Conservation (phyloP, 2,797 vertebrate species). For the Propithecus perrieri region DNA sequence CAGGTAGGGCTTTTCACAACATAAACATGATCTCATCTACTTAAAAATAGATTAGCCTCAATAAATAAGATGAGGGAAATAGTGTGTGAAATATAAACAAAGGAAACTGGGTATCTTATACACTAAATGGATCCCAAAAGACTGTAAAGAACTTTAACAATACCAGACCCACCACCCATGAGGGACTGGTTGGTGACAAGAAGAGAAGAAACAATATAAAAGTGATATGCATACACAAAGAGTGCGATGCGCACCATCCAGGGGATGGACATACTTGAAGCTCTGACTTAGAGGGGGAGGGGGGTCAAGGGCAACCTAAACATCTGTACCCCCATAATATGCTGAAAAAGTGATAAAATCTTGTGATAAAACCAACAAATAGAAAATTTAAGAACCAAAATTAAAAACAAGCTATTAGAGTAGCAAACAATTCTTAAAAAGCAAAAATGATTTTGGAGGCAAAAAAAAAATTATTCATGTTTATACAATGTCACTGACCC, state of each 20-base stretch:
- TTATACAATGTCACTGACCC: background rate
- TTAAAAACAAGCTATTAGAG: background rate
- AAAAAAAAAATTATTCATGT: background rate
- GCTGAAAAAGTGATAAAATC: background rate
- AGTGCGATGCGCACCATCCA: too few relatives aligned
- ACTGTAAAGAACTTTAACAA: background rate
- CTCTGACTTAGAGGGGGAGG: too few relatives aligned
- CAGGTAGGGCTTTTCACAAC: background rate
- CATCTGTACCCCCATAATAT: too few relatives aligned
- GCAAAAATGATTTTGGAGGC: background rate
- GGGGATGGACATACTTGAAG: too few relatives aligned
- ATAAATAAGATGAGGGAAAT: background rate
- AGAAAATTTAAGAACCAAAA: background rate
- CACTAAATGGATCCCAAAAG: background rate
- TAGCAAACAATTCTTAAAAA: background rate
- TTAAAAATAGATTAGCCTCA: background rate
- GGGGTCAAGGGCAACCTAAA: too few relatives aligned
- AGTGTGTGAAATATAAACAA: background rate
- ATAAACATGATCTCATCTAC: background rate
- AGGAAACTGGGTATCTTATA: background rate
- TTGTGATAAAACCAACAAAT: background rate
- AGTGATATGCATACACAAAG: background rate
- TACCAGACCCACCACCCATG: rapidly evolving
- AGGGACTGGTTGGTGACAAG: background rate
- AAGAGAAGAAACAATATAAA: background rate